These are phyloP conservation scores for Hipposideros armiger DNA, from an alignment of 2,113 vertebrate genomes.

Conservation along the genomic window DNA sequence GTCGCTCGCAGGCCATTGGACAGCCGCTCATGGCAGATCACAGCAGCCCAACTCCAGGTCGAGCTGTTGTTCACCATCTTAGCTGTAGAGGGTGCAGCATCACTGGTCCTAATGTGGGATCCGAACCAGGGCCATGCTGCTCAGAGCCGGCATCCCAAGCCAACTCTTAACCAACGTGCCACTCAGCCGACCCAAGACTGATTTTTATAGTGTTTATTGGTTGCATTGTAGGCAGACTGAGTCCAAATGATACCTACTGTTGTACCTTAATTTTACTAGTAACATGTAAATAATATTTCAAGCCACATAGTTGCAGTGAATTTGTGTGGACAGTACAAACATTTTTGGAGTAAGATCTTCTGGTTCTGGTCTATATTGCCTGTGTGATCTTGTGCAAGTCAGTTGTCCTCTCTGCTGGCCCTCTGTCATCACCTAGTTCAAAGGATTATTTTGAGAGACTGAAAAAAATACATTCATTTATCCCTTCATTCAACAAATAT, in stretches of 20 bases:
- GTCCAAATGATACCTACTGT: not conserved
- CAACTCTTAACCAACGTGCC: too few species aligned
- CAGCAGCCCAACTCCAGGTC: too few species aligned
- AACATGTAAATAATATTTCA: not conserved
- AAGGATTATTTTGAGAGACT: conserved; percentile 30
- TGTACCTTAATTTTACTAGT: not conserved
- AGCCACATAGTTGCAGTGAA: not conserved
- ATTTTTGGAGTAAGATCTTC: not conserved
- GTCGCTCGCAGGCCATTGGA: too few species aligned
- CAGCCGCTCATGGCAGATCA: too few species aligned
- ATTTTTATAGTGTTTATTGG: not conserved
- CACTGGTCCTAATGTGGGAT: too few species aligned
- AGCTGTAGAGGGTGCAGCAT: too few species aligned
- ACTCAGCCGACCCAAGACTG: not conserved
- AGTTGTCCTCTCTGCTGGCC: not conserved
- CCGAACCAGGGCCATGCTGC: too few species aligned
- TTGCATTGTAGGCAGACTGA: not conserved
- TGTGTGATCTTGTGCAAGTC: not conserved
- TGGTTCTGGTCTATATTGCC: not conserved
- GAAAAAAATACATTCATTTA: conserved; percentile 8
- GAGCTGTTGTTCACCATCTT: too few species aligned
- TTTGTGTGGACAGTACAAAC: not conserved
- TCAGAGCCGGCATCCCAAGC: too few species aligned
- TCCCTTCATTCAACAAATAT: not conserved
- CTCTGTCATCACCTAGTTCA: not conserved